A percentile compares a stretch with the other conserved stretches of the same genome.
These are phyloP conservation scores for Bruchidius siliquastri DNA, from an alignment of 2,888 invertebrate species.

Conservation along the genomic window DNA sequence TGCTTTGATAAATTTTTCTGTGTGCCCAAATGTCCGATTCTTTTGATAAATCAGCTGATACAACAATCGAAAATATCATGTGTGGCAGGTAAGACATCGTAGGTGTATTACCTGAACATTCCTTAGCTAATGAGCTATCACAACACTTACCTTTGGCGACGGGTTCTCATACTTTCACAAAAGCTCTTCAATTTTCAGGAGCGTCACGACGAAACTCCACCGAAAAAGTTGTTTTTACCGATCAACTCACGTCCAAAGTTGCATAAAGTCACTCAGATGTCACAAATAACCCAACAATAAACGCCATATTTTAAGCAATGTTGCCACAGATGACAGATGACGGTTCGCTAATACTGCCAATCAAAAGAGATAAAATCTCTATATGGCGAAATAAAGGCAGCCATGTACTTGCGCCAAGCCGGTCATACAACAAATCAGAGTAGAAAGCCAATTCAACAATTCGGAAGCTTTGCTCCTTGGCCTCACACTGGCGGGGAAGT, in stretches of 20 bases:
- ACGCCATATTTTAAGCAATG: conserved; percentile 28
- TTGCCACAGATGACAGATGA: conserved; percentile 11
- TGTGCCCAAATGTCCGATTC: not conserved
- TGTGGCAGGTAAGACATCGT: not conserved
- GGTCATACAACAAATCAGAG: too few relatives aligned
- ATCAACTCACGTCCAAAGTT: conserved; percentile 9
- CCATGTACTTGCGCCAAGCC: too few relatives aligned
- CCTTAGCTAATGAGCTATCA: not conserved
- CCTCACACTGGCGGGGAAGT: too few relatives aligned
- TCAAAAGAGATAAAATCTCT: not conserved
- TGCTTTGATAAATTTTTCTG: not conserved
- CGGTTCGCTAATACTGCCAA: not conserved
- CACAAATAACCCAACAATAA: conserved; percentile 27
- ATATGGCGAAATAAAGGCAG: too few relatives aligned
- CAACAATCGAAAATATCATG: not conserved
- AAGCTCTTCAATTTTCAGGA: not conserved
- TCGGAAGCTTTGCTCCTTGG: too few relatives aligned
- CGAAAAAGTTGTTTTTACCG: not conserved
- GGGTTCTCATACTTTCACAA: not conserved
- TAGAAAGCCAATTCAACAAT: too few relatives aligned
- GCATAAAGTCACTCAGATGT: conserved; percentile 24
- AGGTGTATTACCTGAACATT: not conserved
- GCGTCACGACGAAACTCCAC: not conserved
- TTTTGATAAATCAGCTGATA: not conserved
- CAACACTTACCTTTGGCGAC: not conserved